Conservation (phyloP, 1,140 invertebrate species). For the Megathymus violae region DNA sequence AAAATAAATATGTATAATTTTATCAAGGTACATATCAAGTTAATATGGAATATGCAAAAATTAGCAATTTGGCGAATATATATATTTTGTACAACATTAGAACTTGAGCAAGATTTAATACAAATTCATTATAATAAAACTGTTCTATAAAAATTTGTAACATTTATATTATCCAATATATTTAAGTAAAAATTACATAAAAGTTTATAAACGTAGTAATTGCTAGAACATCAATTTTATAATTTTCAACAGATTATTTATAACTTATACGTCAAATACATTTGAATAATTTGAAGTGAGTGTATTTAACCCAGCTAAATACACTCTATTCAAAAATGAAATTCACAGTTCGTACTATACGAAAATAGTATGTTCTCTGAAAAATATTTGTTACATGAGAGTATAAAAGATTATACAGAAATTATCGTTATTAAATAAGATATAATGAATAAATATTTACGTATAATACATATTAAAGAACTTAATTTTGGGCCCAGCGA, state of each 20-base stretch:
- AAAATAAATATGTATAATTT: slow-evolving; percentile 35
- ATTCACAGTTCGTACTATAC: slow-evolving; percentile 34
- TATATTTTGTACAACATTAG: slow-evolving; percentile 38
- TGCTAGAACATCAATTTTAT: slow-evolving; percentile 26
- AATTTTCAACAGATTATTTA: slow-evolving; percentile 27
- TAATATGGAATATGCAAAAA: slow-evolving; percentile 33
- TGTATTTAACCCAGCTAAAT: slow-evolving; percentile 72
- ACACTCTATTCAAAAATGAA: slow-evolving; percentile 60
- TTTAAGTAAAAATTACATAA: slow-evolving; percentile 17
- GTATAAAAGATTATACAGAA: slow-evolving; percentile 57
- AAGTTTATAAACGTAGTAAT: no score
- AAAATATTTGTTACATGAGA: slow-evolving; percentile 31
- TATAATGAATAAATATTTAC: slow-evolving; percentile 50
- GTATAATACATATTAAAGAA: slow-evolving; percentile 42
- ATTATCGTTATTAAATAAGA: slow-evolving; percentile 58
- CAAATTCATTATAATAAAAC: slow-evolving; percentile 24
- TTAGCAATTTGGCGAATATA: slow-evolving; percentile 22
- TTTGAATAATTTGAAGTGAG: slow-evolving; percentile 39
- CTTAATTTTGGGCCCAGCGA: slow-evolving; percentile 60
- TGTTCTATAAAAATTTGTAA: slow-evolving; percentile 14
- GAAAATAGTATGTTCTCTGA: slow-evolving; percentile 26
- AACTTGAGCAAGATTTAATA: slow-evolving; percentile 60
- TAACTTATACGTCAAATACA: slow-evolving; percentile 54
- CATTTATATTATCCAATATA: slow-evolving; percentile 17
- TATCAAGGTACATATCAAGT: slow-evolving; percentile 58